Percentiles rank a stretch among this genome's conserved stretches.
These are phyloP conservation scores for Oreochromis mossambicus DNA, from an alignment of 2,797 vertebrate species.

Conservation along the genomic window DNA sequence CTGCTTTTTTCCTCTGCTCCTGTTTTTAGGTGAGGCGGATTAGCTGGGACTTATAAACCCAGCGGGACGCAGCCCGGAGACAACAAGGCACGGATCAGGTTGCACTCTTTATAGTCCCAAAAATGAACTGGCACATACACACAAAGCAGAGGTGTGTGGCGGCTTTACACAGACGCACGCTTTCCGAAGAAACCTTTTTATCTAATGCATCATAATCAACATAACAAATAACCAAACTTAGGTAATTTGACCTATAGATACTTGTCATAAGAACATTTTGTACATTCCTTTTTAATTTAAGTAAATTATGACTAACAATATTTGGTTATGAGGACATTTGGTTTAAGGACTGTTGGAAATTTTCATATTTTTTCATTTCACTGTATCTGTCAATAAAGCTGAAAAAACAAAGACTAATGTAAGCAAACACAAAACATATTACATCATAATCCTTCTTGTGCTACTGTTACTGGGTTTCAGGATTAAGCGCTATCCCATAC, in stretches of 20 bases:
- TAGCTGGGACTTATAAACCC: slow-evolving; percentile 15
- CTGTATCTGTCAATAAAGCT: background rate
- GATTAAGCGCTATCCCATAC: background rate
- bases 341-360: background rate
- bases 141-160: slow-evolving; percentile 1
- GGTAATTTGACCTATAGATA: background rate
- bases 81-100: slow-evolving; percentile 21
- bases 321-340: background rate
- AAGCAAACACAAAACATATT: background rate
- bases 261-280: background rate
- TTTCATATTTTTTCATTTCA: background rate
- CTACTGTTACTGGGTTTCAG: background rate
- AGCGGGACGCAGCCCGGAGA: background rate
- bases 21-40: slow-evolving; percentile 49
- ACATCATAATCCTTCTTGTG: background rate
- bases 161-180: background rate
- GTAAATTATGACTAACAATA: background rate
- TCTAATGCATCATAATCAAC: background rate
- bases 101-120: slow-evolving; percentile 32
- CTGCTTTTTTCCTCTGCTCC: background rate
- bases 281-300: background rate
- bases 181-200: background rate
- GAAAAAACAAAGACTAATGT: background rate
- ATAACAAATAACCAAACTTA: background rate
- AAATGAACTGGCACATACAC: slow-evolving; percentile 33